Conservation (phyloP, 2,113 vertebrate species). For the Pogonocichla stellata region DNA sequence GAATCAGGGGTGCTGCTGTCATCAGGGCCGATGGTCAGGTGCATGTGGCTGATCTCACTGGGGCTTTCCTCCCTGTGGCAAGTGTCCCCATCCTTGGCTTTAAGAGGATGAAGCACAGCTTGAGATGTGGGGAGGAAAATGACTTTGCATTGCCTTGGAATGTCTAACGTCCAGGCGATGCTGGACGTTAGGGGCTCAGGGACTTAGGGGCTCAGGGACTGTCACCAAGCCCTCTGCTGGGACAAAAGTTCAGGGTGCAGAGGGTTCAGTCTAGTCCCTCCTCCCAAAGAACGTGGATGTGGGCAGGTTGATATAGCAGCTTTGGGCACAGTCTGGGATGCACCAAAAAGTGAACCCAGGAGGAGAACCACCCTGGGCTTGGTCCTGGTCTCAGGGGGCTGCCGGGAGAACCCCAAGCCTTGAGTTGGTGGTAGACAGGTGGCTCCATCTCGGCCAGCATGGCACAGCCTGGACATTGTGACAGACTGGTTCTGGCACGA, state of each 20-base stretch:
- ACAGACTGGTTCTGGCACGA: neutral
- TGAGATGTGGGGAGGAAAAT: neutral
- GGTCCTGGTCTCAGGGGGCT: neutral
- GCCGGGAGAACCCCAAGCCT: neutral
- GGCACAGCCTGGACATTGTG: neutral
- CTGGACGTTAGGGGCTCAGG: neutral
- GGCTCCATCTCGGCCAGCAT: neutral
- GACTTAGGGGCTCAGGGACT: neutral
- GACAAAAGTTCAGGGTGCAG: neutral
- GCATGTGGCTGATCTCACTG: neutral
- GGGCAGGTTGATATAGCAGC: neutral
- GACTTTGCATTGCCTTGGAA: neutral
- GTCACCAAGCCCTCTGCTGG: neutral
- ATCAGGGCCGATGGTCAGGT: rapidly evolving
- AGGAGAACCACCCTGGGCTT: neutral
- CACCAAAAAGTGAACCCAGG: neutral
- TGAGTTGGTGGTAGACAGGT: rapidly evolving
- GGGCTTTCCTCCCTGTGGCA: neutral
- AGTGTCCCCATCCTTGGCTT: neutral
- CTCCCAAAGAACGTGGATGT: neutral
- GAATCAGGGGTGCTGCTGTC: neutral
- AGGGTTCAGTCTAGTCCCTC: neutral
- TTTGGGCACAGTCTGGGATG: neutral
- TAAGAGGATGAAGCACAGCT: neutral
- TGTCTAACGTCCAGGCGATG: neutral